Conservation (phyloP, 35 echinoderm and acorn worm species). For the Apostichopus parvimensis region DNA sequence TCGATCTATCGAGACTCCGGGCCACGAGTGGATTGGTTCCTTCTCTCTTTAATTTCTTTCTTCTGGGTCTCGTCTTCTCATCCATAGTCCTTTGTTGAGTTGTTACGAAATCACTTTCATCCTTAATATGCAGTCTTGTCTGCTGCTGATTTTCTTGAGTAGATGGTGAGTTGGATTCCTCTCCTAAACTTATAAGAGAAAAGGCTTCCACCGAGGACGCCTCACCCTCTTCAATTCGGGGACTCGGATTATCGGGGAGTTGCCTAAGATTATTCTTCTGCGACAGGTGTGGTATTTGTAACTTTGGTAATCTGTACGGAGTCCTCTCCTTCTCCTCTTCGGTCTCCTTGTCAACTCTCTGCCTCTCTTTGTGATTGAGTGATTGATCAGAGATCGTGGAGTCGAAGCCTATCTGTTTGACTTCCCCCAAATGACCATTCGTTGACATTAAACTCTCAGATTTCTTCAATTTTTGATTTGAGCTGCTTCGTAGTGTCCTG, state of each 20-base stretch:
- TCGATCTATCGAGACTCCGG: too few species aligned
- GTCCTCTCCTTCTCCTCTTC: neutral
- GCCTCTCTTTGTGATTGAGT: too few species aligned
- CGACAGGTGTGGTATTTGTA: neutral
- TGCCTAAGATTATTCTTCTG: neutral
- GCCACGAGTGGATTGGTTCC: neutral
- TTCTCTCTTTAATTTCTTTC: neutral
- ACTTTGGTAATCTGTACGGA: conserved; percentile 25
- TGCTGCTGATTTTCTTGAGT: neutral
- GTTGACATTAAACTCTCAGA: neutral
- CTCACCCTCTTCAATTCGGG: neutral
- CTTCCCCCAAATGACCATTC: too few species aligned
- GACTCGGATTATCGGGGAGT: neutral
- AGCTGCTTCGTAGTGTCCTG: neutral
- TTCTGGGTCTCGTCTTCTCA: neutral
- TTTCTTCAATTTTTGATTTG: neutral
- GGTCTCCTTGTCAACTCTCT: neutral
- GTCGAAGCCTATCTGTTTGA: too few species aligned
- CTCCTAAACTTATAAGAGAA: neutral
- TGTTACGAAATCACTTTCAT: neutral
- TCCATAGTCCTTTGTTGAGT: neutral
- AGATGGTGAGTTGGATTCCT: neutral
- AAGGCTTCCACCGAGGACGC: neutral
- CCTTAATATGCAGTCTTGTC: neutral
- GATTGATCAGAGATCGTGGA: too few species aligned